Conservation (phyloP, 2,113 vertebrate species). For the Chauna torquata region DNA sequence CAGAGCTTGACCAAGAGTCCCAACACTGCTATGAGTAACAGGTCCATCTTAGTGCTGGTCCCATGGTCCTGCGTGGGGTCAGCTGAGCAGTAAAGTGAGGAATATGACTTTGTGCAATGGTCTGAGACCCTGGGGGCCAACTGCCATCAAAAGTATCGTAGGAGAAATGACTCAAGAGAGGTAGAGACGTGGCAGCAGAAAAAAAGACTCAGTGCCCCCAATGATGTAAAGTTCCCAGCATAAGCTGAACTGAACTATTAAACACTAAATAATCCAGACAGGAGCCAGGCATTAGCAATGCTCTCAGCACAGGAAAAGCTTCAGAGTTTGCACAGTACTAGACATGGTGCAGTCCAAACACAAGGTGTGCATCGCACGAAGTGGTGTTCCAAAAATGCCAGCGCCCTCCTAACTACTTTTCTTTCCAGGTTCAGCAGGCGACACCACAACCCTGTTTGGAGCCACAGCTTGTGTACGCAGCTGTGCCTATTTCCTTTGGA, state of each 20-base stretch:
- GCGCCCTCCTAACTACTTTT: not conserved
- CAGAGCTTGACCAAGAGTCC: not conserved
- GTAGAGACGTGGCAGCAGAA: not conserved
- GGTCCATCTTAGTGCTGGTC: not conserved
- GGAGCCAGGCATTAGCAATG: not conserved
- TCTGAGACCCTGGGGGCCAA: not conserved
- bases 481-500: not conserved
- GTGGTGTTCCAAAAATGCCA: not conserved
- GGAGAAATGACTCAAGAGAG: not conserved
- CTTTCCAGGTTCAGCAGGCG: not conserved
- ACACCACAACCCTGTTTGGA: not conserved
- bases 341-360: not conserved
- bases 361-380: not conserved
- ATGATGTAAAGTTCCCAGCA: not conserved
- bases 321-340: not conserved
- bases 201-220: not conserved
- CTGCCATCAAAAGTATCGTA: not conserved
- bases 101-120: rapidly evolving
- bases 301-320: not conserved
- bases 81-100: not conserved
- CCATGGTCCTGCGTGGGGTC: rapidly evolving
- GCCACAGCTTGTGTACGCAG: not conserved
- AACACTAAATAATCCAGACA: not conserved
- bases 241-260: not conserved
- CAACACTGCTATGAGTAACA: not conserved